phyloP scores from a whole-genome alignment of 2,888 invertebrate species.

The Eupithecia insigniata region DNA sequence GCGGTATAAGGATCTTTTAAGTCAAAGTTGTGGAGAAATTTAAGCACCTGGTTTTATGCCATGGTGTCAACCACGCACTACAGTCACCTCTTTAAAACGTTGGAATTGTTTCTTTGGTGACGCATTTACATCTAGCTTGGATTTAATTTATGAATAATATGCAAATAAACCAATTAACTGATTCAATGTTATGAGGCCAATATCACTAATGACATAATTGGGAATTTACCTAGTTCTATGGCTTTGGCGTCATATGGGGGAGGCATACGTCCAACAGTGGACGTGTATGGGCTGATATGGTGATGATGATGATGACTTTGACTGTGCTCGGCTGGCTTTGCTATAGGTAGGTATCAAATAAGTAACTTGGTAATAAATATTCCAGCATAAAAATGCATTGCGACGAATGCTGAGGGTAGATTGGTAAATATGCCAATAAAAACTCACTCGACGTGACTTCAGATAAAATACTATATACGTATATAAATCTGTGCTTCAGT shows the following conservation, averaged over 20 bases:
- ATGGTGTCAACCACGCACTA: slow-evolving; percentile 6
- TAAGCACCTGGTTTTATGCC: neutral
- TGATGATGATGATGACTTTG: no score
- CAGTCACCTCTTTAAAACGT: slow-evolving; percentile 54
- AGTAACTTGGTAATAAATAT: neutral
- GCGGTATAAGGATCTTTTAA: no score
- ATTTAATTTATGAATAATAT: slow-evolving; percentile 35
- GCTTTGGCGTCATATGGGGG: no score
- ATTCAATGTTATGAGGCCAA: slow-evolving; percentile 48
- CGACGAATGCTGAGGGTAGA: neutral
- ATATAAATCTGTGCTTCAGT: neutral
- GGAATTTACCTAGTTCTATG: neutral
- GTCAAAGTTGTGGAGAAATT: neutral
- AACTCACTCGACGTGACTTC: no score
- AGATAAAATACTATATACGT: no score
- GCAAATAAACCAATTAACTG: slow-evolving; percentile 42
- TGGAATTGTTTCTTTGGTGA: slow-evolving; percentile 39
- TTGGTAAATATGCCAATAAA: neutral
- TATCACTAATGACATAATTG: slow-evolving; percentile 31
- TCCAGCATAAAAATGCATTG: neutral
- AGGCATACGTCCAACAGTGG: no score
- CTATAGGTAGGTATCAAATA: no score
- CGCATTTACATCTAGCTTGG: slow-evolving; percentile 28
- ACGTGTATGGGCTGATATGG: no score
- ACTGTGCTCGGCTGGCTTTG: no score